Evolutionary conservation across 2,113 vertebrate genomes (phyloP).

Genomic region (Mesitornis unicolor): DNA sequence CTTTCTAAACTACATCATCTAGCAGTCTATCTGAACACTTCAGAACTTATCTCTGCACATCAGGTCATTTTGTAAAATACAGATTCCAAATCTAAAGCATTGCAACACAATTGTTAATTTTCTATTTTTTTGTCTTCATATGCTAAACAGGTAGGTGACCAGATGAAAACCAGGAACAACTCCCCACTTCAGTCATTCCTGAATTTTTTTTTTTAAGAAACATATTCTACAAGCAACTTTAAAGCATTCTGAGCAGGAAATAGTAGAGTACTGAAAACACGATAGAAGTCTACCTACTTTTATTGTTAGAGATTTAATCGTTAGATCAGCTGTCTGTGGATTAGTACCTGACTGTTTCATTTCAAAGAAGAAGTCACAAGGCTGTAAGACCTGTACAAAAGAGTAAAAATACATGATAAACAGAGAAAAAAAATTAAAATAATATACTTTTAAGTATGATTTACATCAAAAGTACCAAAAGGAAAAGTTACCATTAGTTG

Average conservation of each 20-base stretch:
- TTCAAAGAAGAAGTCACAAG: conserved; percentile 89
- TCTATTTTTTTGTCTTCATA: neutral
- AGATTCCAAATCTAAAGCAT: neutral
- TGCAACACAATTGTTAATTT: neutral
- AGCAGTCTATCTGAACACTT: neutral
- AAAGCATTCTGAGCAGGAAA: neutral
- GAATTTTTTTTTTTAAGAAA: neutral
- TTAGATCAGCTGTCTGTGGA: conserved; percentile 85
- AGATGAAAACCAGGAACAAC: neutral
- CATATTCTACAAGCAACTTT: neutral
- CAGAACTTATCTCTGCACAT: neutral
- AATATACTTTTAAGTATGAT: neutral
- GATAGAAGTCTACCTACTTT: conserved; percentile 75
- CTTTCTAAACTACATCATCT: neutral
- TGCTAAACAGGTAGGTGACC: neutral
- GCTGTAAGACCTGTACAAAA: conserved; percentile 82
- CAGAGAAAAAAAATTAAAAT: neutral
- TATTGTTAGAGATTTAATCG: conserved; percentile 84
- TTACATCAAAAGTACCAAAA: neutral
- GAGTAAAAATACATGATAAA: neutral
- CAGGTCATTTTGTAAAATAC: neutral
- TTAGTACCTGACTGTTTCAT: conserved; percentile 71
- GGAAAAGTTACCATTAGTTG: neutral
- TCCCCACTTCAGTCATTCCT: neutral
- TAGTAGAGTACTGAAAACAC: neutral